Conservation (phyloP, 1,140 invertebrate genomes). For the Zaprionus vittiger region DNA sequence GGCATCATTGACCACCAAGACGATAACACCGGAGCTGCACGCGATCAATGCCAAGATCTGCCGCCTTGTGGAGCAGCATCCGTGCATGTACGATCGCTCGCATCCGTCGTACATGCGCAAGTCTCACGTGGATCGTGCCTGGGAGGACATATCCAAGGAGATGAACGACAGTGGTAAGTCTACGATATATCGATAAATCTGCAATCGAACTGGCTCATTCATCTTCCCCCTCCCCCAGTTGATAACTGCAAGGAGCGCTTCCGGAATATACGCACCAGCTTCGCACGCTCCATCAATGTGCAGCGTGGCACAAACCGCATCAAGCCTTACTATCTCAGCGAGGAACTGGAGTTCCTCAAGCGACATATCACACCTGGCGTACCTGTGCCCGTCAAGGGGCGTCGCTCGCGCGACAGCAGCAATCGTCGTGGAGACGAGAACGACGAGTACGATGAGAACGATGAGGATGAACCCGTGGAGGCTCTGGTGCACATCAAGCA, state of each 20-base stretch:
- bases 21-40: slow-evolving; percentile 56
- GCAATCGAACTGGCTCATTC: neutral
- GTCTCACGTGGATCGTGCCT: slow-evolving; percentile 60
- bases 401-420: slow-evolving; percentile 50
- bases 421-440: slow-evolving; percentile 27
- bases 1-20: slow-evolving; percentile 15
- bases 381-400: slow-evolving; percentile 50
- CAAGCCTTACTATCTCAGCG: slow-evolving; percentile 71
- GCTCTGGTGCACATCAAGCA: slow-evolving; percentile 34
- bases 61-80: slow-evolving; percentile 60
- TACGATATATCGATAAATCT: neutral
- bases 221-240: slow-evolving; percentile 32
- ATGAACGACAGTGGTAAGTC: slow-evolving; percentile 64
- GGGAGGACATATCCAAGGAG: slow-evolving; percentile 62
- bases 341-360: slow-evolving; percentile 63
- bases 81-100: slow-evolving; percentile 76
- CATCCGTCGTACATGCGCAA: slow-evolving; percentile 62
- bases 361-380: slow-evolving; percentile 71
- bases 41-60: slow-evolving; percentile 71
- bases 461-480: slow-evolving; percentile 35
- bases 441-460: slow-evolving; percentile 38
- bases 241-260: slow-evolving; percentile 73
- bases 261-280: slow-evolving; percentile 72
- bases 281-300: slow-evolving; percentile 70
- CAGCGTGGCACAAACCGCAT: slow-evolving; percentile 58